Evolutionary conservation across 2,113 vertebrate genomes (phyloP).

Genomic region (Ascaphus truei): DNA sequence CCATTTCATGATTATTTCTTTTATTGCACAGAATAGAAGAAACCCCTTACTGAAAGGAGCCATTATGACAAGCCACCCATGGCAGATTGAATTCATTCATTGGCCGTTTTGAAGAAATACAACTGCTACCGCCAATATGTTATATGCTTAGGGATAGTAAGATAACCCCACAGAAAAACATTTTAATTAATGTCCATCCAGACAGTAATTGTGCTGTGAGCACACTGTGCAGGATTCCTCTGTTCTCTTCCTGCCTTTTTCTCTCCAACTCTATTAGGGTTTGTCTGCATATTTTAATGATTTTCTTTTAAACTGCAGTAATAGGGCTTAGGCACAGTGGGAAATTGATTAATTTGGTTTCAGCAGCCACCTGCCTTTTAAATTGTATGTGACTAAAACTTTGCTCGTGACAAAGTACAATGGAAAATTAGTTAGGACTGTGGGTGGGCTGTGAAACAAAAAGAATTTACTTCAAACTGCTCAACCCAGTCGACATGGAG

Average conservation of each 20-base stretch:
- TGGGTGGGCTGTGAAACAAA: not conserved
- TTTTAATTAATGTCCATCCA: constrained; percentile 20
- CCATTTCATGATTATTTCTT: constrained; percentile 15
- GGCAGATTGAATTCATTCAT: constrained; percentile 30
- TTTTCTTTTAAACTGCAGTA: constrained; percentile 33
- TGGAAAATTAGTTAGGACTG: constrained; percentile 34
- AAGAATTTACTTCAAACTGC: constrained; percentile 6
- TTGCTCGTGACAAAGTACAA: constrained; percentile 18
- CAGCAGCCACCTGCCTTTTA: constrained; percentile 39
- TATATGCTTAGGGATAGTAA: constrained; percentile 11
- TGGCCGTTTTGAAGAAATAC: not conserved
- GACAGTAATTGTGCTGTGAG: constrained; percentile 28
- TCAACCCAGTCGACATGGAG: constrained; percentile 16
- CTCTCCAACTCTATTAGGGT: constrained; percentile 13
- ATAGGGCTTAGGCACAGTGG: constrained; percentile 22
- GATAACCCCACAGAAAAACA: constrained; percentile 18
- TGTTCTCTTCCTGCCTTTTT: constrained; percentile 30
- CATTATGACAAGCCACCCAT: constrained; percentile 31
- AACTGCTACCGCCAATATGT: not conserved
- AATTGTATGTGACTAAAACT: constrained; percentile 29
- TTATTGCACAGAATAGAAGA: constrained; percentile 18
- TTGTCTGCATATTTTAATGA: constrained; percentile 29
- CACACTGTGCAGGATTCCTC: constrained; percentile 18
- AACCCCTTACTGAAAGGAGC: not conserved
- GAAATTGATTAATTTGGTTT: constrained; percentile 46